Evolutionary conservation across 2,113 vertebrate species (phyloP).

Genomic region (Camelus bactrianus): DNA sequence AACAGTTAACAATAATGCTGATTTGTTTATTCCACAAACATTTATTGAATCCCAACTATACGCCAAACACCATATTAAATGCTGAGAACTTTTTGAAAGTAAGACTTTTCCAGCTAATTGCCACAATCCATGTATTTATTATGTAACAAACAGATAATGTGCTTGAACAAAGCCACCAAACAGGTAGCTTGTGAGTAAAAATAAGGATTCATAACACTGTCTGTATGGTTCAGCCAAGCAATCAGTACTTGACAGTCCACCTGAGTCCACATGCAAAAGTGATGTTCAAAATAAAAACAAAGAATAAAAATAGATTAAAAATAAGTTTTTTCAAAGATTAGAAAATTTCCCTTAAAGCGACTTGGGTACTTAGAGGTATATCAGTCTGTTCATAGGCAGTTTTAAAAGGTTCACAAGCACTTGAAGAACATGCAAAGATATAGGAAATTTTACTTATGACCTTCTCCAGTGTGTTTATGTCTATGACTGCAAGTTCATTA

Average conservation of each 20-base stretch:
- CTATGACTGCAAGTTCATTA: not conserved
- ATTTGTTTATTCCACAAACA: conserved; percentile 64
- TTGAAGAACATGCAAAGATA: conserved; percentile 39
- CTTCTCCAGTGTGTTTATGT: not conserved
- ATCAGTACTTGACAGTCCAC: not conserved
- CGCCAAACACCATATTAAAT: conserved; percentile 29
- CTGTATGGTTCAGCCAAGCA: not conserved
- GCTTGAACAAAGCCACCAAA: conserved; percentile 39
- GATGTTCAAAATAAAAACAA: conserved; percentile 11
- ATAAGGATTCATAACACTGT: not conserved
- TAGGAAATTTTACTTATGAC: not conserved
- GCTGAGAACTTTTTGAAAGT: not conserved
- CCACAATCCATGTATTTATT: not conserved
- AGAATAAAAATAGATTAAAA: not conserved
- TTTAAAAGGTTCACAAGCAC: conserved; percentile 18
- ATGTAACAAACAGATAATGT: not conserved
- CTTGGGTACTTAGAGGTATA: conserved; percentile 4
- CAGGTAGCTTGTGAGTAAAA: not conserved
- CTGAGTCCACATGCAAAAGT: not conserved
- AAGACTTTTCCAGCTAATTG: conserved; percentile 35
- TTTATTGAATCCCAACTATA: conserved; percentile 32
- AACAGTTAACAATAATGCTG: conserved; percentile 58
- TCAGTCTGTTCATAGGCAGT: not conserved
- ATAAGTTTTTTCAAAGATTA: not conserved
- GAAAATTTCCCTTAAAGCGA: conserved; percentile 35